Base-by-base conservation (phyloP, 2,888 invertebrate genomes). In the Leptinotarsa haldemani region DNA sequence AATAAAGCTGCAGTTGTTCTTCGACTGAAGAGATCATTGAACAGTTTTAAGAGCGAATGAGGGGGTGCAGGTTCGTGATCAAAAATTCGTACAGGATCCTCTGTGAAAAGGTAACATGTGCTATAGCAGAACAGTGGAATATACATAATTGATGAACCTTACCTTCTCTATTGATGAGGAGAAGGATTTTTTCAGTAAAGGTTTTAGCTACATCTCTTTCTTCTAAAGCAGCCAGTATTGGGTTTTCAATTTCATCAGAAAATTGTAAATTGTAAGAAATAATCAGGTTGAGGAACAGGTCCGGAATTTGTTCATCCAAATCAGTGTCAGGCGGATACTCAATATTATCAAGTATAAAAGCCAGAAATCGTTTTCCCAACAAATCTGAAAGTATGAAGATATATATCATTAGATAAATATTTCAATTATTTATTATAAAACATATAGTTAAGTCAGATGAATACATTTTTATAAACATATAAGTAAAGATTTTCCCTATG, bases 251-350 rank as follows among this genome's bases (percentile, higher is more conserved):
- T 13, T 89, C 88, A 72, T 89, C 89, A 47, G 90, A 88, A 85
- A 97, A 97, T 88, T 98, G 97, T 56, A 97, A 90, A 88, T 98
- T 98, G 86, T 95, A 97, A 0, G 97, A 94, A 50, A 98, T 89
- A 61, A 97, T 89, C 61, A 97, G 88, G 74, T 94, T 94, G 70
- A 97, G 90, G 84, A 97, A 94, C 78, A 94, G 87, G 84, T 98
- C 97, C 0, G 95, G 93, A 68, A 97, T 93, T 83, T 94, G 92
- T 82, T 97, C 96, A 74, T 95, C 94, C 73, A 94, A 91, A 81
- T 96, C 95, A 13, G 93, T 93, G 77, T 93, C 93, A 0, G 93
- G 93, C 0, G 94, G 94, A 77, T 90, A 90, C 86, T 97, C 97
- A 76, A 97, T 94, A 75, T 94, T 90, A 78, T 95, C 93, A 68